Conservation (phyloP, 2,797 vertebrate species). For the Bryconaethiops microstoma region DNA sequence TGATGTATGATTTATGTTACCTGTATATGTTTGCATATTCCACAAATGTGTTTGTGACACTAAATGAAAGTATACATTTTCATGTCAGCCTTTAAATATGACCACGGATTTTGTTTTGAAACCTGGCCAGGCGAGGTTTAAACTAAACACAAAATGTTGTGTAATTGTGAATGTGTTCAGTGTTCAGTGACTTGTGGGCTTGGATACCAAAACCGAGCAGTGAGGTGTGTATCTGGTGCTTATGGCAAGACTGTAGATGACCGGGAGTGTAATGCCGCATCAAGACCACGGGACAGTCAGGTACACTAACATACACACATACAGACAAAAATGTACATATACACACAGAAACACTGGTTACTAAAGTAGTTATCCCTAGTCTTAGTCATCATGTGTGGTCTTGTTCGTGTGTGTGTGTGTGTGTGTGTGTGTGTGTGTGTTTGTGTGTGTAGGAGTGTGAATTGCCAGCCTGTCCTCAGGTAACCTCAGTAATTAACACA, state of each 20-base stretch:
- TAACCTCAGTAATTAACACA: slow-evolving; percentile 75
- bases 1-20: no score
- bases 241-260: slow-evolving; percentile 79
- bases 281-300: slow-evolving; percentile 86
- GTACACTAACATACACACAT: slow-evolving; percentile 64
- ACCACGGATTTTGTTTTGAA: not conserved
- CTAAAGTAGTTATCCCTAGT: not conserved
- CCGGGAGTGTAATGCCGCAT: slow-evolving; percentile 83
- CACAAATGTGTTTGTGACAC: no score
- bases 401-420: slow-evolving; percentile 3
- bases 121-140: not conserved
- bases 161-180: slow-evolving; percentile 71
- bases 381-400: slow-evolving; percentile 22
- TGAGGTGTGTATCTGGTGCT: slow-evolving; percentile 82
- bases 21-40: no score
- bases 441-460: slow-evolving; percentile 84
- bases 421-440: slow-evolving; percentile 27
- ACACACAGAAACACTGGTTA: not conserved
- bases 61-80: no score
- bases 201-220: slow-evolving; percentile 89
- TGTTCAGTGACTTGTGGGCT: slow-evolving; percentile 89
- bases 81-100: no score
- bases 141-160: not conserved
- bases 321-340: not conserved
- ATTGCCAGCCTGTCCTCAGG: slow-evolving; percentile 78